phyloP scores from a whole-genome alignment of 2,888 invertebrate genomes.

The Mythimna pallens region DNA sequence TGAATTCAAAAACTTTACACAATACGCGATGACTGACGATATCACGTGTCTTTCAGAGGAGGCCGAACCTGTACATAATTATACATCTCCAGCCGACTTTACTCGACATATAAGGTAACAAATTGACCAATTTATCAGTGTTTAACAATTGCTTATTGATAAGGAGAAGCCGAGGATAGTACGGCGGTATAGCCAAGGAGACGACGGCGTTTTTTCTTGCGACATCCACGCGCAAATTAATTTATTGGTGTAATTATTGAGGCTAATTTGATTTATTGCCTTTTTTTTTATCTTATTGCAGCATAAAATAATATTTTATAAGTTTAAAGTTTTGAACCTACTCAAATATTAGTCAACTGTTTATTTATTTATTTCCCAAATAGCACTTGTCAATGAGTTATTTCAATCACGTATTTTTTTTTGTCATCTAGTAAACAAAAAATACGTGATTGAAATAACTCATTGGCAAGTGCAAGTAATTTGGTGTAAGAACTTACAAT shows the following conservation, averaged over 20 bases:
- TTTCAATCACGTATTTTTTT: no score
- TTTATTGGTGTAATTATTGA: constrained; percentile 26
- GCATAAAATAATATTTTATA: not conserved
- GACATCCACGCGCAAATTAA: constrained; percentile 24
- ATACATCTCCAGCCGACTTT: constrained; percentile 43
- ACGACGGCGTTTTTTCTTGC: not conserved
- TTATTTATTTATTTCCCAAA: not conserved
- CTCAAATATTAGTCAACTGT: not conserved
- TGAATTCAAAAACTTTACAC: not conserved
- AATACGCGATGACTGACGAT: constrained; percentile 34
- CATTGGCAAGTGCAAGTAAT: not conserved
- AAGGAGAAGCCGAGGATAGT: constrained; percentile 51
- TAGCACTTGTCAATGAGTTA: no score
- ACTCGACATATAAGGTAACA: constrained; percentile 65
- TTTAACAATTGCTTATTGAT: constrained; percentile 70
- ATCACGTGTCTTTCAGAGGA: constrained; percentile 37
- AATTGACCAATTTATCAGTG: constrained; percentile 76
- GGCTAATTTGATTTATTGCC: constrained; percentile 2
- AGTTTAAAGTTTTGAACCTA: not conserved
- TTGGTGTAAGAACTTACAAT: not conserved
- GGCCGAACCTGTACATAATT: constrained; percentile 47
- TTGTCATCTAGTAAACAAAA: not conserved
- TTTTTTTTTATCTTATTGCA: not conserved
- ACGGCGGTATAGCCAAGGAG: constrained; percentile 44
- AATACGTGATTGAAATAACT: constrained; percentile 4